Percentiles rank a stretch among this genome's conserved stretches.
Evolutionary conservation across 2,113 vertebrate species (phyloP).

Genomic region (Cairina moschata): DNA sequence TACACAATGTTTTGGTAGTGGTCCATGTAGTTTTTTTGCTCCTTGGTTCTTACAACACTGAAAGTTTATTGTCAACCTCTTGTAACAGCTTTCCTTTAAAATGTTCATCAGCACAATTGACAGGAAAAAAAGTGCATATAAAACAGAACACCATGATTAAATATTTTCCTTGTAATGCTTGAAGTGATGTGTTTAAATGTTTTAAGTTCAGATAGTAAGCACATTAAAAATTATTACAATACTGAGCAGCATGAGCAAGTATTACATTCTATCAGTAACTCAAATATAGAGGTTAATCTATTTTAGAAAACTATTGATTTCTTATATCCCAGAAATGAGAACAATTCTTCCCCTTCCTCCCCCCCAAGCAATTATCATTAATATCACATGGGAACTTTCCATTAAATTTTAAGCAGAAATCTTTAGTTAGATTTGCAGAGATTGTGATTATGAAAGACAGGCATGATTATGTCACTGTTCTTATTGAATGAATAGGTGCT

Average conservation of each 20-base stretch:
- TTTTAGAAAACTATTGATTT: conserved; percentile 8
- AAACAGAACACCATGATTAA: conserved; percentile 37
- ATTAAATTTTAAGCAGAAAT: neutral
- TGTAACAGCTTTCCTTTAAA: conserved; percentile 32
- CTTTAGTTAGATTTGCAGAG: neutral
- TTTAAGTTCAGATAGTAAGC: conserved; percentile 47
- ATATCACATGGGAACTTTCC: neutral
- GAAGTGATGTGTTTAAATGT: conserved; percentile 42
- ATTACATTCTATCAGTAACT: neutral
- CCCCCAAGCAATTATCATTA: neutral
- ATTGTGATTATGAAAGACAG: neutral
- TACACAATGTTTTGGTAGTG: neutral
- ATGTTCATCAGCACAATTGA: conserved; percentile 36
- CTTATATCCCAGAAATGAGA: neutral
- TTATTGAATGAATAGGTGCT: neutral
- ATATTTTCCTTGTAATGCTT: conserved; percentile 50
- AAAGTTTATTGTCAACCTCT: neutral
- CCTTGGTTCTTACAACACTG: neutral
- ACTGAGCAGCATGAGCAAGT: conserved; percentile 14
- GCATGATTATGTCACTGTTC: neutral
- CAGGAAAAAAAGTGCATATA: conserved; percentile 31
- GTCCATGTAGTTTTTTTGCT: neutral
- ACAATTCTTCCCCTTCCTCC: too few relatives aligned
- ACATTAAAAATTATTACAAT: conserved; percentile 23
- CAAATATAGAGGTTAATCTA: neutral